These are phyloP conservation scores for Ormyrus pomaceus DNA, from an alignment of 2,888 invertebrate genomes.

Conservation along the genomic window DNA sequence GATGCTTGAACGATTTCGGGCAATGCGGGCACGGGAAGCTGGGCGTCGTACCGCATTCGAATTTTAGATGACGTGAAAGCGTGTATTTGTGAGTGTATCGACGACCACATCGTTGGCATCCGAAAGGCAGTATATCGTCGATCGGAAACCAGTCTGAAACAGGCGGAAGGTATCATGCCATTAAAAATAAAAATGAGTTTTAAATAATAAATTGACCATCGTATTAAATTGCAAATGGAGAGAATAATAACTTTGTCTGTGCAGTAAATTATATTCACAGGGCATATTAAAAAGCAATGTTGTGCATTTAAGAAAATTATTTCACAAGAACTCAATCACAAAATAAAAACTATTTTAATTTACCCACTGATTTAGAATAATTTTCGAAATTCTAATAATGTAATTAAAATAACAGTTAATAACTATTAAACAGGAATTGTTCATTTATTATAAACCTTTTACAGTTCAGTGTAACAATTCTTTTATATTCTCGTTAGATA, in stretches of 20 bases:
- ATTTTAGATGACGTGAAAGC: conserved; percentile 4
- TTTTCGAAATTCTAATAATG: too few species aligned
- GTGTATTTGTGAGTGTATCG: conserved; percentile 69
- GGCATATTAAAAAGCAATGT: too few species aligned
- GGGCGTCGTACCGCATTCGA: background rate
- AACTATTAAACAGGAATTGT: too few species aligned
- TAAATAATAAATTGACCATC: background rate
- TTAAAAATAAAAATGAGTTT: background rate
- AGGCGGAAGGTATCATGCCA: background rate
- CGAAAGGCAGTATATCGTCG: conserved; percentile 41
- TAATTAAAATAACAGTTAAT: too few species aligned
- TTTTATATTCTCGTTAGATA: too few species aligned
- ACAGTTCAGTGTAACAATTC: background rate
- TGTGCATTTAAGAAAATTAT: too few species aligned
- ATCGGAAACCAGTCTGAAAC: conserved; percentile 27
- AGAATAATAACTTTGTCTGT: too few species aligned
- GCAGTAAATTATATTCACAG: too few species aligned
- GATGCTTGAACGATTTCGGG: conserved; percentile 69
- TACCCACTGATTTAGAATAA: too few species aligned
- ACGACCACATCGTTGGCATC: conserved; percentile 65
- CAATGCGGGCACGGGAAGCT: background rate
- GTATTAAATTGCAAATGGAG: too few species aligned
- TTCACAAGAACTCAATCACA: too few species aligned
- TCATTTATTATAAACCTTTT: background rate
- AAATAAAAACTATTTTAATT: too few species aligned